Conservation (phyloP, 2,888 invertebrate genomes). For the Pachycephus smyrnensis region DNA sequence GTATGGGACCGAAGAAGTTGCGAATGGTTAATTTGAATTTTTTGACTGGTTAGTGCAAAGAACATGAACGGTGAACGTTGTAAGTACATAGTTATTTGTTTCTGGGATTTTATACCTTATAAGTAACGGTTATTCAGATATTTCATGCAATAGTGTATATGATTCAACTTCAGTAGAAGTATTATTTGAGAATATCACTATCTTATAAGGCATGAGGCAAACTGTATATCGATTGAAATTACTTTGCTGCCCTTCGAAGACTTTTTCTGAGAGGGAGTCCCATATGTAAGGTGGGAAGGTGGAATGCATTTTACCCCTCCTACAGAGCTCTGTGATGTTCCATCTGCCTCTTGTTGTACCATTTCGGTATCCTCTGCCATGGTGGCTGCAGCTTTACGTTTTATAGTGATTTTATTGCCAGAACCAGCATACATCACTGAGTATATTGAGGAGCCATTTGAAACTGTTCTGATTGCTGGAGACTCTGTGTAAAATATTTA, state of each 20-base stretch:
- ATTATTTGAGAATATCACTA: background rate
- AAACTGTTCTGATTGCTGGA: conserved; percentile 66
- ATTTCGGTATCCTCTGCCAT: conserved; percentile 68
- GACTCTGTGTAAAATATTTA: conserved; percentile 40
- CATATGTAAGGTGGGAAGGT: conserved; percentile 60
- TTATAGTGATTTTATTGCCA: conserved; percentile 87
- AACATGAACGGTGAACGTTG: no score
- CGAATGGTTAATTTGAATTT: no score
- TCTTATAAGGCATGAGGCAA: conserved; percentile 37
- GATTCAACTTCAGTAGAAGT: no score
- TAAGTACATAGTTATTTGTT: no score
- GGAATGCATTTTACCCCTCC: conserved; percentile 61
- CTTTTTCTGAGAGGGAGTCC: conserved; percentile 59
- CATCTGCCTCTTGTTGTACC: conserved; percentile 64
- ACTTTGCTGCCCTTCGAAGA: conserved; percentile 63
- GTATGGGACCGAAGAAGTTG: no score
- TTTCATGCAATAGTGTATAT: no score
- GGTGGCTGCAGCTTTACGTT: conserved; percentile 74
- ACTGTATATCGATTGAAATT: conserved; percentile 35
- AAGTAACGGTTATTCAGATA: no score
- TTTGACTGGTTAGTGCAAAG: no score
- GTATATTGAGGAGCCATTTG: conserved; percentile 75
- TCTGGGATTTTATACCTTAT: no score
- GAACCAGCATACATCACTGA: conserved; percentile 85
- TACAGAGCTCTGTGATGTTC: conserved; percentile 63